Base-by-base conservation (phyloP, 2,113 vertebrate species). In the Spea multiplicata region DNA sequence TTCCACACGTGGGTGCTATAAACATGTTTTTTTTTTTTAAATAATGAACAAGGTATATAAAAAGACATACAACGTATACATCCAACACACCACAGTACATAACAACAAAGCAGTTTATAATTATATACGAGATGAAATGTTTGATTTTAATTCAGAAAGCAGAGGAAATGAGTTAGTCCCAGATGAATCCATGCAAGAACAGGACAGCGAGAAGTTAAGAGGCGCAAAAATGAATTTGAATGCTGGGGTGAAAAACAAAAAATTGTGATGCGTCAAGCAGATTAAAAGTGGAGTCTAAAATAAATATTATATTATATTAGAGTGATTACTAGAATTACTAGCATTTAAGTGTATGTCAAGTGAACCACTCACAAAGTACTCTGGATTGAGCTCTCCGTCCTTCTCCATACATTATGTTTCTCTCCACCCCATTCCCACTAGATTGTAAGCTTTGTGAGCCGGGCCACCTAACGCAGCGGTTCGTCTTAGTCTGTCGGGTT, bases 121-220 rank as follows among this genome's bases (percentile, higher is more conserved):
- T 12, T 8, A 16, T 9, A 1, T 30, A 30, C 30, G 30, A 30
- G 30, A 30, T n/a, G n/a, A n/a, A n/a, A n/a, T 30, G 30, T 30
- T 30, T 30, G 30, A 30, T 30, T 30, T 30, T 64, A 5, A 44
- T 59, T 59, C 14, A 44, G 4, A 13, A 47, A 44, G 49, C 45
- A 30, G 48, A n/a, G 66, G 57, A 8, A 64, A 30, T 5, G n/a
- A 5, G 55, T 64, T 48, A 65, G 49, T 47, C 5, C 53, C 10
- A 75, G 73, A 65, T 57, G 44, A 75, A 9, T 5, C 12, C 70
- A 79, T 73, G 76, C 76, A 66, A 66, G 10, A n/a, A 49, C 17
- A 65, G n/a, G 8, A 44, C 8, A n/a, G 8, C 8, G 13, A 55
- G 61, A 30, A 55, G 12, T 66, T 46, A 66, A 6, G 45, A 4